Evolutionary conservation across 2,888 invertebrate genomes (phyloP), one percentile per base, ranked within the genome.

Genomic region (Mesochorus sp.): DNA sequence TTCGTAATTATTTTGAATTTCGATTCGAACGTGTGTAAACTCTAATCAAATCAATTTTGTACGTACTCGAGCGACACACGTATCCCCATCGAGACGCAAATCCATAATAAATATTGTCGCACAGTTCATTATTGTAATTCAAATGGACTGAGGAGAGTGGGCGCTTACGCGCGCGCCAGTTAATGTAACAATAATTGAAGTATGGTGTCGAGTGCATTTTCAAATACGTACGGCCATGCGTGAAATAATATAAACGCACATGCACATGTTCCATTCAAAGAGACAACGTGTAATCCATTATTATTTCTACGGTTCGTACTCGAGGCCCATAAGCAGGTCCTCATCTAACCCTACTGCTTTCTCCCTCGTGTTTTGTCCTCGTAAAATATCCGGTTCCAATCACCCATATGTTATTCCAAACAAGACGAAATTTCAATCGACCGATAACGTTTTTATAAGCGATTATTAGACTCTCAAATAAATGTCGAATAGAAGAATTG

Each of bases 141-240:
- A 61, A 34, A 55, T 44, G 62, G 12, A 44, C 49, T 28, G 61
- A 44, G 42, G 31, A 68, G 57, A 44, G 59, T 37, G 59, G 47
- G 70, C 37, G 44, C 47, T 47, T 31, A 44, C 67, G 47, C 37
- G 53, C 47, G 24, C 44, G 70, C 61, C 42, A 53, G 67, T 75
- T 61, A 75, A 70, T 70, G 75, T 62, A 75, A 62, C 75, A 70
- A 70, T 75, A 75, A 75, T 75, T 75, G 75, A 75, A 75, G 75
- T 62, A 70, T 37, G 26, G 44, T 47, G 68, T 62, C 70, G 62
- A 75, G 75, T 70, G 71, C 61, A 28, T 62, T 12, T 55, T 62
- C 61, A 3, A 62, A 44, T 47, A 26, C 39, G 10, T 19, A 47
- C 2, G 47, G 21, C 34, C 19, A 44, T 44, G 2, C 3, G 21